These are phyloP conservation scores for Promerops cafer DNA, from an alignment of 2,113 vertebrate species.

Conservation along the genomic window DNA sequence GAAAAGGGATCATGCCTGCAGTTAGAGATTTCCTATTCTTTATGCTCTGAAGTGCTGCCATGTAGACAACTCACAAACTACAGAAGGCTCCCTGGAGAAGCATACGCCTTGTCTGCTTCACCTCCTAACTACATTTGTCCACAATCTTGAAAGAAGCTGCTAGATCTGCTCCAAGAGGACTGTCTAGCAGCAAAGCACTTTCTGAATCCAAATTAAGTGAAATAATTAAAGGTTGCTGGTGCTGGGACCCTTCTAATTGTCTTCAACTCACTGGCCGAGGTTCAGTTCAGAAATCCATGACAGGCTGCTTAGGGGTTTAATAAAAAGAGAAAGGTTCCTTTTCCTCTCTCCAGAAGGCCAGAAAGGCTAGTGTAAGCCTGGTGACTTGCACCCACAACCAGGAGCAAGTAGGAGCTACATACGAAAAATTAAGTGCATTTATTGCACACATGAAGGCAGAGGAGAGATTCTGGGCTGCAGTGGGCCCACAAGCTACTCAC, in stretches of 20 bases:
- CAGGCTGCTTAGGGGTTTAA: background rate
- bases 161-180: background rate
- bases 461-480: background rate
- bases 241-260: background rate
- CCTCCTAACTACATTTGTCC: background rate
- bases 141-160: background rate
- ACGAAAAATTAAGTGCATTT: background rate
- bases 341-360: background rate
- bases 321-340: background rate
- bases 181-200: background rate
- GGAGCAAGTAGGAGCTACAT: background rate
- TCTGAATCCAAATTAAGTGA: background rate
- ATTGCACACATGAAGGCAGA: background rate
- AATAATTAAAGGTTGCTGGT: background rate
- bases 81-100: background rate
- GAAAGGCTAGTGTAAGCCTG: background rate
- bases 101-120: background rate
- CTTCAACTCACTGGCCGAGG: background rate
- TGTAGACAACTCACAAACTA: background rate
- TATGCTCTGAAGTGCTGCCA: background rate
- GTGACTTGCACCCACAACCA: background rate
- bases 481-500: constrained; percentile 65
- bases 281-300: background rate
- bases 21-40: background rate
- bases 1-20: background rate